Conservation (phyloP, 2,113 vertebrate genomes). For the Calyptommatus sinebrachiatus region DNA sequence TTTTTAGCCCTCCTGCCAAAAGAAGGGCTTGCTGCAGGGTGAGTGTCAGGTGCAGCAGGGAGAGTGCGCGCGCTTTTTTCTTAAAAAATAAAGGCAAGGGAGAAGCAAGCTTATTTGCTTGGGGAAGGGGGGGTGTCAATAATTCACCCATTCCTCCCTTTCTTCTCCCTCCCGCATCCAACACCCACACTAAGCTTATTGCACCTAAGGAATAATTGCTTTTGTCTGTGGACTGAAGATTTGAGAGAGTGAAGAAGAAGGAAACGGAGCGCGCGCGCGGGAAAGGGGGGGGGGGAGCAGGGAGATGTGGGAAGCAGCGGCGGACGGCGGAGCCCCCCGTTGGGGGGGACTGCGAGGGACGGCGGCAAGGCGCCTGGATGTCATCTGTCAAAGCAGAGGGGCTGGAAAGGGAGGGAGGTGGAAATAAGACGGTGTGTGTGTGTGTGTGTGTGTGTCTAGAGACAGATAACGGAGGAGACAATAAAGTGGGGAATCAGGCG, state of each 20-base stretch:
- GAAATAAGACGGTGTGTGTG: neutral
- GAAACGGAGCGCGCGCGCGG: neutral
- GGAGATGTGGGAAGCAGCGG: slow-evolving; percentile 6
- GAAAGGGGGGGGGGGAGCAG: slow-evolving; percentile 39
- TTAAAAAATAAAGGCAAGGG: neutral
- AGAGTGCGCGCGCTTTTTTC: neutral
- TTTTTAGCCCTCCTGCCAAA: neutral
- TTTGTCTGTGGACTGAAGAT: slow-evolving; percentile 61
- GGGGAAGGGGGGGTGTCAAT: neutral
- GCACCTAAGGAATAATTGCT: slow-evolving; percentile 70
- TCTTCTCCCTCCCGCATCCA: neutral
- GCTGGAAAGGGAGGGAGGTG: slow-evolving; percentile 25
- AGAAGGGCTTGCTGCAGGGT: neutral
- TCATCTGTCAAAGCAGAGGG: slow-evolving; percentile 32
- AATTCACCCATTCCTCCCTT: slow-evolving; percentile 8
- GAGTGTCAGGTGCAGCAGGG: neutral
- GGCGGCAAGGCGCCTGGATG: slow-evolving; percentile 58
- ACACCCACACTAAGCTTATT: slow-evolving; percentile 17
- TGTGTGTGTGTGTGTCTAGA: neutral
- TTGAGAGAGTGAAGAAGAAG: slow-evolving; percentile 16
- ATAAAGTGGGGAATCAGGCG: slow-evolving; percentile 10
- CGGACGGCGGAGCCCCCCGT: slow-evolving; percentile 34
- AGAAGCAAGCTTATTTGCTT: neutral
- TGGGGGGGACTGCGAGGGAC: slow-evolving; percentile 65
- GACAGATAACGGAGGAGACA: slow-evolving; percentile 24